These are phyloP conservation scores for Myotis findleyi DNA, from an alignment of 2,797 vertebrate genomes.

Conservation along the genomic window DNA sequence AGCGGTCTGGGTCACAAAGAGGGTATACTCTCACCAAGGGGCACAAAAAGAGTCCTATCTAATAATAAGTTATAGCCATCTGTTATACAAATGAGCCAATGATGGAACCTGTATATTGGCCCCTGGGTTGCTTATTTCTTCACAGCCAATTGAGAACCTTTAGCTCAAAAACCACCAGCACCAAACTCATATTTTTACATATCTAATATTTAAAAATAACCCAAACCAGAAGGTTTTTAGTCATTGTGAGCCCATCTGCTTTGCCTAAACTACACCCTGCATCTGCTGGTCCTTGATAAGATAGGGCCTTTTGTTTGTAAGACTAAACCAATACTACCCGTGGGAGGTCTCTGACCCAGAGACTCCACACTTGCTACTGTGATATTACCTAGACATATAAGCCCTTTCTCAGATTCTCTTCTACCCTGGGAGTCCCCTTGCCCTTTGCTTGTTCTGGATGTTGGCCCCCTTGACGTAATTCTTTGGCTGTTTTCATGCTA, in stretches of 20 bases:
- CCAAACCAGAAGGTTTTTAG: not conserved
- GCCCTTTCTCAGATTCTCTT: not conserved
- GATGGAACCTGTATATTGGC: not conserved
- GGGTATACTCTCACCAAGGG: not conserved
- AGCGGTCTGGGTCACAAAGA: not conserved
- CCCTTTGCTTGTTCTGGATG: not conserved
- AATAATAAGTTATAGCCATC: not conserved
- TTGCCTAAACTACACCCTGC: not conserved
- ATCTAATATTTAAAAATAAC: not conserved
- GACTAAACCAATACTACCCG: not conserved
- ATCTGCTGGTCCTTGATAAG: not conserved
- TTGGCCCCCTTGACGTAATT: too few relatives aligned
- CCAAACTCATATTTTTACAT: not conserved
- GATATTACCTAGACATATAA: not conserved
- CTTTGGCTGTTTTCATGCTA: not conserved
- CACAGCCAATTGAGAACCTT: not conserved
- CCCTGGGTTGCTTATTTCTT: not conserved
- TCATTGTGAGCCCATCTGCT: not conserved
- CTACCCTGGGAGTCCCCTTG: too few relatives aligned
- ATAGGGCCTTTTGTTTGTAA: not conserved
- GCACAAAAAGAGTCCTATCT: not conserved
- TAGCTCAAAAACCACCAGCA: not conserved
- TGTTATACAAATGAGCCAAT: not conserved
- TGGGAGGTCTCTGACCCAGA: not conserved
- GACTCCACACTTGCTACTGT: not conserved